Base-by-base conservation (phyloP, 2,797 vertebrate genomes). In the Semotilus atromaculatus region DNA sequence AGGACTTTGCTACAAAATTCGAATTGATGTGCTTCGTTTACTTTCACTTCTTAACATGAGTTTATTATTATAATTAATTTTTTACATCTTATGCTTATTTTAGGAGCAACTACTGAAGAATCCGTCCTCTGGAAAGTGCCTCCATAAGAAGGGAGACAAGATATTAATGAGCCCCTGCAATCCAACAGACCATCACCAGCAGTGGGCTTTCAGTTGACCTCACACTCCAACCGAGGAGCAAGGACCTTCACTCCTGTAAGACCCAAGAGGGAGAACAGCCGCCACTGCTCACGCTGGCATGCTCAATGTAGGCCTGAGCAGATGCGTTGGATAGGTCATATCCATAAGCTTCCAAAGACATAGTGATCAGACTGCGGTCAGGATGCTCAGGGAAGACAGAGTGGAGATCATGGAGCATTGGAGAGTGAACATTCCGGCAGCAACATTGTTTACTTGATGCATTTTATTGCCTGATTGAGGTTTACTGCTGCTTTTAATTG, bases 31-130 rank as follows among this genome's bases (percentile, higher is more conserved):
- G 3, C 8, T 23, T 40, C 0, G 7, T 38, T 67, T 36, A 36
- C 18, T 21, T 34, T 55, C 21, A 36, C 21, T 19, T 34, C 21
- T 40, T 7, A 4, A 60, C 11, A 4, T 3, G 10, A 60, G 26
- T 34, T 34, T 18, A 74, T 31, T 34, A 10, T 3, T 5, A 11
- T 31, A 31, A 31, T 31, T 31, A 1, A 31, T 75, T 60, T 51
- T 36, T 16, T 45, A 14, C 18, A 2, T 73, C 29, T 36, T 51
- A 1, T 73, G 10, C 8, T 48, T 2, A 40, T 60, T 89, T 1
- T 86, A 99, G 97, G 94, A 95, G n/a, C 91, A 91, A 23, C 94
- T 98, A 66, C 85, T 99, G 86, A 97, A 92, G 91, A 99, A 97
- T 88, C 91, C 93, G 0, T 93, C 90, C 60, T 97, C 96, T 16